Percentiles rank a stretch among this genome's conserved stretches.
phyloP scores from a whole-genome alignment of 2,888 invertebrate species.

The Hyles lineata region DNA sequence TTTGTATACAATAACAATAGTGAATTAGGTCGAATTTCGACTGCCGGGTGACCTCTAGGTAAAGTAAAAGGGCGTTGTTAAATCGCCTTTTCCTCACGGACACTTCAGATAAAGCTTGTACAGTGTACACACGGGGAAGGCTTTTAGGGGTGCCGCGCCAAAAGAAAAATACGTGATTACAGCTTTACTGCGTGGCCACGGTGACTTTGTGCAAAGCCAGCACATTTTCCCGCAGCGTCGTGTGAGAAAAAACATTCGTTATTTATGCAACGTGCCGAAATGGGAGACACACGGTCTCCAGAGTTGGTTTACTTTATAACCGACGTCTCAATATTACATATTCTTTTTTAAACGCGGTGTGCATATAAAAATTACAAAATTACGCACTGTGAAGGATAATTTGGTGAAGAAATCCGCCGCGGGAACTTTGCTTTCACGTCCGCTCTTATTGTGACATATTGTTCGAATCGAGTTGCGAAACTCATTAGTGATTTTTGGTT shows the following conservation, averaged over 20 bases:
- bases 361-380: slow-evolving; percentile 4
- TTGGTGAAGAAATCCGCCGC: slow-evolving; percentile 2
- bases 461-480: not conserved
- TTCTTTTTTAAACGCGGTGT: not conserved
- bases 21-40: too few species aligned
- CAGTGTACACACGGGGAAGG: slow-evolving; percentile 26
- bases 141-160: slow-evolving; percentile 30
- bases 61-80: slow-evolving; percentile 25
- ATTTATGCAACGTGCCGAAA: slow-evolving; percentile 10
- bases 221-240: slow-evolving; percentile 26
- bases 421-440: slow-evolving; percentile 9
- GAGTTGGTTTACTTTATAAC: not conserved
- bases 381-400: not conserved
- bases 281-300: not conserved
- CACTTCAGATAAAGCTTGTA: slow-evolving; percentile 30
- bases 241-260: slow-evolving; percentile 9
- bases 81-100: slow-evolving; percentile 23
- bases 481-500: slow-evolving; percentile 5
- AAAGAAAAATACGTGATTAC: slow-evolving; percentile 32
- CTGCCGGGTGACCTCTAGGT: not conserved
- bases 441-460: not conserved
- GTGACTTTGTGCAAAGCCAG: slow-evolving; percentile 27
- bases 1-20: too few species aligned
- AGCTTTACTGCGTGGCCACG: slow-evolving; percentile 28
- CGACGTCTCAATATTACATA: not conserved